These are phyloP conservation scores for Caranx melampygus DNA, from an alignment of 2,113 vertebrate species.

Conservation along the genomic window DNA sequence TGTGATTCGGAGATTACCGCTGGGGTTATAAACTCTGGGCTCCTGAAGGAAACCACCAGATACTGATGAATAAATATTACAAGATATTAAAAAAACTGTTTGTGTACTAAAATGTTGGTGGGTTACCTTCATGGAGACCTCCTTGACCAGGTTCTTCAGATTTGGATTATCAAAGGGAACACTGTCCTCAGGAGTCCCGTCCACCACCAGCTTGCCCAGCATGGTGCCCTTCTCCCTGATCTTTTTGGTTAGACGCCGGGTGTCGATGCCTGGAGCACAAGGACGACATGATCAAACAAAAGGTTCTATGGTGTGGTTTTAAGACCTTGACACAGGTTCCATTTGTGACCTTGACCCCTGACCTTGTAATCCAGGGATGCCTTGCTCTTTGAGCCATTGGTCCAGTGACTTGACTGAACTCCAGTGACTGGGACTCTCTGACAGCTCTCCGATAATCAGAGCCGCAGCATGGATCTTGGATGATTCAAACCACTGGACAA, in stretches of 20 bases:
- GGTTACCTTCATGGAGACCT: conserved; percentile 92
- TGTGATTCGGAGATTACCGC: conserved; percentile 81
- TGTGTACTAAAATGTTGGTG: background rate
- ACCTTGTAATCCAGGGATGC: conserved; percentile 93
- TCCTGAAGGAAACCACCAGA: conserved; percentile 73
- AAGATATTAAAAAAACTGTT: too few species aligned
- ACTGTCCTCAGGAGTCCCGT: conserved; percentile 76
- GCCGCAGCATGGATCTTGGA: conserved; percentile 90
- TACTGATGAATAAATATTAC: background rate
- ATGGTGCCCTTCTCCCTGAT: conserved; percentile 93
- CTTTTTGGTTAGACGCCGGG: conserved; percentile 92
- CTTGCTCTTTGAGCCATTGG: conserved; percentile 92
- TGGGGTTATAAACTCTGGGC: conserved; percentile 86
- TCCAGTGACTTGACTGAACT: conserved; percentile 87
- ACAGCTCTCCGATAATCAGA: conserved; percentile 92
- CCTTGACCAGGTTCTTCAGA: conserved; percentile 88
- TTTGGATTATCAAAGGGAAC: conserved; percentile 90
- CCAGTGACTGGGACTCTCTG: conserved; percentile 93
- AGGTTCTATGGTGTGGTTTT: background rate
- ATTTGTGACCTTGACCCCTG: conserved; percentile 11
- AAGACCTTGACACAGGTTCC: too few species aligned
- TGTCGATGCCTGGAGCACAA: conserved; percentile 88
- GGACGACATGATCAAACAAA: background rate
- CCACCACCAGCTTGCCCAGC: conserved; percentile 90
- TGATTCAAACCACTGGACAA: conserved; percentile 94